Evolutionary conservation across 2,888 invertebrate genomes (phyloP).

Genomic region (Steinernema scapterisci): DNA sequence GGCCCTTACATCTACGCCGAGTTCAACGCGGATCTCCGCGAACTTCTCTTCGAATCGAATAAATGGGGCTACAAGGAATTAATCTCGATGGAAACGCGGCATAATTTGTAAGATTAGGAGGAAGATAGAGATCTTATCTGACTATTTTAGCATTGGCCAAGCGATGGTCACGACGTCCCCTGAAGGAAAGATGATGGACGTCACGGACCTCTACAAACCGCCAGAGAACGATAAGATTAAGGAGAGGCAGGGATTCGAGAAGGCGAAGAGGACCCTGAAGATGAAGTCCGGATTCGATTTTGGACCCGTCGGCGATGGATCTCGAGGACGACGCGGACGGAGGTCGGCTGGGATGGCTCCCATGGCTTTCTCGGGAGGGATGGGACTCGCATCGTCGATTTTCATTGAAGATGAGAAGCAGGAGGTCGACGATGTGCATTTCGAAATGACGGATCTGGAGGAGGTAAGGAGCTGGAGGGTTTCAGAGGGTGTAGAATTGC

Average conservation of each 20-base stretch:
- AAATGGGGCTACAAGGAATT: constrained; percentile 3
- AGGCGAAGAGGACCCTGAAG: constrained; percentile 1
- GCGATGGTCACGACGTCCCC: constrained; percentile 35
- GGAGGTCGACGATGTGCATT: background rate
- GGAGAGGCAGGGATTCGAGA: constrained; percentile 29
- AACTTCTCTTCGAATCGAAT: constrained; percentile 79
- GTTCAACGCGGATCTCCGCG: constrained; percentile 89
- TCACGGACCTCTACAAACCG: constrained; percentile 37
- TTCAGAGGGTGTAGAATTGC: too few relatives aligned
- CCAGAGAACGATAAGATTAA: constrained; percentile 26
- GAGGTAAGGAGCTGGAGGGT: background rate
- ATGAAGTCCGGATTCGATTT: background rate
- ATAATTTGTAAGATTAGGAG: background rate
- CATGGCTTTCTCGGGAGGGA: background rate
- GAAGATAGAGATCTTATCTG: background rate
- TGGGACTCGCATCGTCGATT: background rate
- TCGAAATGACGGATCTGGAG: constrained; percentile 21
- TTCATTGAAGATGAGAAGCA: background rate
- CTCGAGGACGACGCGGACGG: constrained; percentile 28
- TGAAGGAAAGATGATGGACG: constrained; percentile 9
- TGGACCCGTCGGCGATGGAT: background rate
- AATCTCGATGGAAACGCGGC: background rate
- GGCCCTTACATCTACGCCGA: constrained; percentile 85
- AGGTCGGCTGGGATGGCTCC: constrained; percentile 9
- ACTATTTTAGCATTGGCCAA: constrained; percentile 39